phyloP scores from a whole-genome alignment of 2,888 invertebrate genomes.

The Nasonovia ribisnigri region DNA sequence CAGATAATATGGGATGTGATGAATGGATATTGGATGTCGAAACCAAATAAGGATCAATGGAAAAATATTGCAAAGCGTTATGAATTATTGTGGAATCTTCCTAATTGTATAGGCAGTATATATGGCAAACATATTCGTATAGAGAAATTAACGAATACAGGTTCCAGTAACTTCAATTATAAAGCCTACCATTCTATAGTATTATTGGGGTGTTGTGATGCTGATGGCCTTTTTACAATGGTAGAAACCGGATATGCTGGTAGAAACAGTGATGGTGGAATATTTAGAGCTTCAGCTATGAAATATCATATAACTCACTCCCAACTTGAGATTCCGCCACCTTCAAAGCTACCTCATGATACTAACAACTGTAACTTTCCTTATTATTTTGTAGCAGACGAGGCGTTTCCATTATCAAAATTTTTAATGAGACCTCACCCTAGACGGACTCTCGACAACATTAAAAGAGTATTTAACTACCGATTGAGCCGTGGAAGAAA shows the following conservation, averaged over 20 bases:
- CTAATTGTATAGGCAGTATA: slow-evolving; percentile 68
- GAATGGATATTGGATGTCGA: slow-evolving; percentile 66
- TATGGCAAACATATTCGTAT: too few relatives aligned
- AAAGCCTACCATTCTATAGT: background rate
- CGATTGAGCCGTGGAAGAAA: slow-evolving; percentile 26
- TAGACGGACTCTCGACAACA: background rate
- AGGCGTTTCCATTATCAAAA: slow-evolving; percentile 49
- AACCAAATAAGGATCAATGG: slow-evolving; percentile 67
- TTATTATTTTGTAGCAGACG: slow-evolving; percentile 32
- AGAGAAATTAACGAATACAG: slow-evolving; percentile 68
- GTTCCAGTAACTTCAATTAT: slow-evolving; percentile 68
- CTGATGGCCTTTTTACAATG: slow-evolving; percentile 32
- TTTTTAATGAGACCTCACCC: slow-evolving; percentile 6
- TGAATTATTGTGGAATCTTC: slow-evolving; percentile 68
- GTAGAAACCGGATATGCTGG: slow-evolving; percentile 67
- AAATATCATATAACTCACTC: slow-evolving; percentile 18
- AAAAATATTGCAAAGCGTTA: slow-evolving; percentile 67
- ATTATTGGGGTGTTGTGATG: slow-evolving; percentile 37
- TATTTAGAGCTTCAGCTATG: slow-evolving; percentile 28
- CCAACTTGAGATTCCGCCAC: background rate
- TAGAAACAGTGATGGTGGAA: slow-evolving; percentile 69
- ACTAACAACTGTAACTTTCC: slow-evolving; percentile 45
- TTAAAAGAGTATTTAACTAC: slow-evolving; percentile 59
- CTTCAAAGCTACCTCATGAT: too few relatives aligned
- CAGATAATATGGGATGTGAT: slow-evolving; percentile 67